Percentiles rank a stretch among this genome's conserved stretches.
Evolutionary conservation across 2,797 vertebrate species (phyloP).

Genomic region (Austrolebias charrua): DNA sequence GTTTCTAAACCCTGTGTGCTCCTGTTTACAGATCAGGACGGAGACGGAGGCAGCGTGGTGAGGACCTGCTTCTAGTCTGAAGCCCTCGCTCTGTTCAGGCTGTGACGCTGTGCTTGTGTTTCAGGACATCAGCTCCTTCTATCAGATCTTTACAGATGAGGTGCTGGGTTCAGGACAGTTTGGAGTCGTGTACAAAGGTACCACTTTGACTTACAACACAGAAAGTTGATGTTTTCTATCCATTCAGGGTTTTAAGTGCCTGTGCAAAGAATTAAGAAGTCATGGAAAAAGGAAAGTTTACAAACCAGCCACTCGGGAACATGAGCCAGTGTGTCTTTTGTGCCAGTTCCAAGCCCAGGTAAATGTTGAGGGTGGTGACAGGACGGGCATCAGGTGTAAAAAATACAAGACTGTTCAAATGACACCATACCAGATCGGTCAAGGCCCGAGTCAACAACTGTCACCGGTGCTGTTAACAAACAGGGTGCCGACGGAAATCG

Average conservation of each 20-base stretch:
- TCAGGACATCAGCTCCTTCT: slow-evolving; percentile 77
- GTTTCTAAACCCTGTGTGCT: not conserved
- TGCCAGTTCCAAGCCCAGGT: no score
- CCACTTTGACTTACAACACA: not conserved
- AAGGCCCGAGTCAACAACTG: no score
- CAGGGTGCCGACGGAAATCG: no score
- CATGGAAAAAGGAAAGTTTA: not conserved
- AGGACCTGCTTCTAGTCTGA: slow-evolving; percentile 5
- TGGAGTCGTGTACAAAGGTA: slow-evolving; percentile 79
- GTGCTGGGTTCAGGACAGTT: slow-evolving; percentile 82
- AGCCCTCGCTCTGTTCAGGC: not conserved
- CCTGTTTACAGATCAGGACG: slow-evolving; percentile 31
- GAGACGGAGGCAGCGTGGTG: slow-evolving; percentile 35
- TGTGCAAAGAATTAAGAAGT: not conserved
- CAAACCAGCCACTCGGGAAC: no score
- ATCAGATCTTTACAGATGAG: slow-evolving; percentile 81
- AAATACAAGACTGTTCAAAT: no score
- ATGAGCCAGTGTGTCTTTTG: no score
- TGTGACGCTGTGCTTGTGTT: slow-evolving; percentile 6
- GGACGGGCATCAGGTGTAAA: no score
- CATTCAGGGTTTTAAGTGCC: not conserved
- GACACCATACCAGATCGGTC: no score
- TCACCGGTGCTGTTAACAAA: no score
- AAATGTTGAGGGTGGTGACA: no score
- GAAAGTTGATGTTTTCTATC: not conserved